Evolutionary conservation across 2,888 invertebrate species (phyloP), one percentile per base, ranked within the genome.

Genomic region (Heliconius erato): DNA sequence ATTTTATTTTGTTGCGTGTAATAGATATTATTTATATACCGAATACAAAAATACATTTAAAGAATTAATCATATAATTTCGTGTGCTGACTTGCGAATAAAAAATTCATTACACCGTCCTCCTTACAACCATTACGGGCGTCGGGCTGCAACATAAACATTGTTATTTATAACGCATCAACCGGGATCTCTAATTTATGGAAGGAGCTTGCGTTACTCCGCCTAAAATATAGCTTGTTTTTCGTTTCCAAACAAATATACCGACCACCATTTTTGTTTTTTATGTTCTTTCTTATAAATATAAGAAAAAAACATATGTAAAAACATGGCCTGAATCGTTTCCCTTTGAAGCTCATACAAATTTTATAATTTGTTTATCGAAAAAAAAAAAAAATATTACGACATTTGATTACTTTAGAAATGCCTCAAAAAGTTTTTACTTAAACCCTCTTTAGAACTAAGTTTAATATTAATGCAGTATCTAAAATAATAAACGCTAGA

Each of bases 131-230:
- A 40, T 78, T 78, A 76, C 76, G 59, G 26, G n/a, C 63, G 26
- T 69, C n/a, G 76, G n/a, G 59, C 44, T 28, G 69, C 6, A 81
- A 81, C 59, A 44, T 81, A 81, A 81, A 81, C 76, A 77, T 68
- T 67, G 78, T 76, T 81, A 81, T 81, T 81, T 77, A 82, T 74
- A 82, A 79, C 67, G 28, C 79, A 32, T 78, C 72, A 67, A 54
- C 72, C 74, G 74, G 79, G 79, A 68, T 82, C 79, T 28, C 40
- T 74, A 74, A 79, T 82, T 82, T 82, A 82, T 79, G 79, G 79
- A 68, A 40, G 67, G 40, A 44, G 54, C 79, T 54, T 26, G 69
- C 40, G 78, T 26, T 68, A 78, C 68, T 78, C 68, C 40, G 0
- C 44, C 68, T 67, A 78, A 78, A 78, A 78, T 78, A 78, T 68